Evolutionary conservation across 2,888 invertebrate genomes (phyloP).

Genomic region (Heliconius aoede): DNA sequence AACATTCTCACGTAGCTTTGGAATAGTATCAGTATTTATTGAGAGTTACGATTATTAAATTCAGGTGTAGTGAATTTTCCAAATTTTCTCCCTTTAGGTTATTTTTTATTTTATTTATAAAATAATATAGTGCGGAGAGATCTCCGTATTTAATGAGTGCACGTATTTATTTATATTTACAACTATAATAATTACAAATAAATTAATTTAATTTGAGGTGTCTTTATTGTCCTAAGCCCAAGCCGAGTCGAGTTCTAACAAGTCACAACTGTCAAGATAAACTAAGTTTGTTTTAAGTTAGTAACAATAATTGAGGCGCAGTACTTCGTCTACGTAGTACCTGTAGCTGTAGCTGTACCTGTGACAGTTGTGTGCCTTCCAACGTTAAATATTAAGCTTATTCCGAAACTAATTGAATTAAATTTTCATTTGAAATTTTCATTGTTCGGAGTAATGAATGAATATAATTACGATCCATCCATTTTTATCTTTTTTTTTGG

Average conservation of each 20-base stretch:
- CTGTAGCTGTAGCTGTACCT: neutral
- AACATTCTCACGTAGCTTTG: slow-evolving; percentile 17
- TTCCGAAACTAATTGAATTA: slow-evolving; percentile 12
- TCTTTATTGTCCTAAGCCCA: slow-evolving; percentile 14
- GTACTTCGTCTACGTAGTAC: slow-evolving; percentile 11
- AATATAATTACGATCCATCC: neutral
- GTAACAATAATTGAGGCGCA: slow-evolving; percentile 20
- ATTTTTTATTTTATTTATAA: slow-evolving; percentile 22
- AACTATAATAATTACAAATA: slow-evolving; percentile 13
- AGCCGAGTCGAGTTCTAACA: slow-evolving; percentile 25
- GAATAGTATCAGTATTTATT: slow-evolving; percentile 42
- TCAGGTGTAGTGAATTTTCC: slow-evolving; percentile 14
- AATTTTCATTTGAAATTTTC: slow-evolving; percentile 15
- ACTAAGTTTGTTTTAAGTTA: slow-evolving; percentile 27
- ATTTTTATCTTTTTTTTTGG: no score
- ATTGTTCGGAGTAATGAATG: neutral
- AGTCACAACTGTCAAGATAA: slow-evolving; percentile 19
- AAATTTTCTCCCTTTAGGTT: slow-evolving; percentile 17
- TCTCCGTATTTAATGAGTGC: slow-evolving; percentile 21
- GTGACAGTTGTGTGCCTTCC: slow-evolving; percentile 7
- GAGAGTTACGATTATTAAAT: slow-evolving; percentile 21
- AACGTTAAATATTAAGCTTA: slow-evolving; percentile 12
- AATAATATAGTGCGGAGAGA: slow-evolving; percentile 12
- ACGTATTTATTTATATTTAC: slow-evolving; percentile 42
- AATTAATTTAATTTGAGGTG: slow-evolving; percentile 31